phyloP scores from a whole-genome alignment of 2,888 invertebrate genomes.

The Orchesellides sinensis region DNA sequence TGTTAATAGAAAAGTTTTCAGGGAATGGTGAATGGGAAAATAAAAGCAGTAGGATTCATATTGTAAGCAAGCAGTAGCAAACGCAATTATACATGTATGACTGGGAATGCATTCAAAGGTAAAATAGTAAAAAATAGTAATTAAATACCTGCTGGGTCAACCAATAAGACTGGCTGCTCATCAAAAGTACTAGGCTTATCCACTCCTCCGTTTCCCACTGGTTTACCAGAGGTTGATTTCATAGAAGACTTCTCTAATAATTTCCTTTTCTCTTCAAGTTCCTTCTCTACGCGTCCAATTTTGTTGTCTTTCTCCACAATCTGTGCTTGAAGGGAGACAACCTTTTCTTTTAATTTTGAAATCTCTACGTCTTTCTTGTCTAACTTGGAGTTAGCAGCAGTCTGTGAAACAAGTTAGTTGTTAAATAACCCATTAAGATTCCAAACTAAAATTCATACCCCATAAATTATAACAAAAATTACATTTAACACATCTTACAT shows the following conservation, averaged over 20 bases:
- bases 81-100: background rate
- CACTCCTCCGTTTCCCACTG: constrained; percentile 47
- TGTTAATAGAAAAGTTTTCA: background rate
- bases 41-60: background rate
- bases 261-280: constrained; percentile 54
- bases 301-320: constrained; percentile 69
- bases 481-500: constrained; percentile 59
- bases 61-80: background rate
- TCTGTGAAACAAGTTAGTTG: constrained; percentile 48
- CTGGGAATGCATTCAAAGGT: background rate
- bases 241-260: constrained; percentile 44
- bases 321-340: constrained; percentile 72
- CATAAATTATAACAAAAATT: background rate
- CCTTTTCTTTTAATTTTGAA: constrained; percentile 69
- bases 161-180: constrained; percentile 67
- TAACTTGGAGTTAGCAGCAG: constrained; percentile 53
- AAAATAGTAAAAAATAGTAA: background rate
- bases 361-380: constrained; percentile 67
- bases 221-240: constrained; percentile 51
- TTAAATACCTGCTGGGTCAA: constrained; percentile 72
- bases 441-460: background rate
- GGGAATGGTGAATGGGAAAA: no score
- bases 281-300: constrained; percentile 67
- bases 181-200: constrained; percentile 53
- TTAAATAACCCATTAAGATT: background rate